A percentile compares a stretch with the other conserved stretches of the same genome.
These are phyloP conservation scores for Phylloscopus trochiloides DNA, from an alignment of 2,113 vertebrate genomes.

Conservation along the genomic window DNA sequence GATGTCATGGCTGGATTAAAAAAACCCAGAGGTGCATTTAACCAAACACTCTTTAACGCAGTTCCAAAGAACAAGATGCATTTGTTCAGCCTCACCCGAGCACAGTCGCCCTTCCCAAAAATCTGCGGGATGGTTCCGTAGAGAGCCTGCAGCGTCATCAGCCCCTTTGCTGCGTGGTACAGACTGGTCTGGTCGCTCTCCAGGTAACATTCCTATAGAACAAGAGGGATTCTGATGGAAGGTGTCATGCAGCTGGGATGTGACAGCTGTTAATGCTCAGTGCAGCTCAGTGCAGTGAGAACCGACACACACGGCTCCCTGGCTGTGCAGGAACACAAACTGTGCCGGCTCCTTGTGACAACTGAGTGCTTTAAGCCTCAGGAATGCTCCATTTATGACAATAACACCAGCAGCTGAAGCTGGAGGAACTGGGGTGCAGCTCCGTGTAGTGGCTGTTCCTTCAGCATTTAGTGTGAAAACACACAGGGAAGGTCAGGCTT, in stretches of 20 bases:
- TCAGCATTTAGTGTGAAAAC: neutral
- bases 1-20: neutral
- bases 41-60: neutral
- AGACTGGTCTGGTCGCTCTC: slow-evolving; percentile 97
- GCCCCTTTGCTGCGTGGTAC: slow-evolving; percentile 94
- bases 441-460: rapidly evolving
- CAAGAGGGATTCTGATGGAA: neutral
- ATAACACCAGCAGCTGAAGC: neutral
- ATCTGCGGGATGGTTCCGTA: slow-evolving; percentile 97
- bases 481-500: neutral
- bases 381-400: neutral
- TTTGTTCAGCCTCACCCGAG: slow-evolving; percentile 79
- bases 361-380: neutral
- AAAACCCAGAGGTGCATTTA: neutral
- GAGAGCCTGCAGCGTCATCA: slow-evolving; percentile 94
- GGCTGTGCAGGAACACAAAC: rapidly evolving
- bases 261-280: neutral
- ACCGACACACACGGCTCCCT: rapidly evolving
- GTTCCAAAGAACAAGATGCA: neutral
- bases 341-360: rapidly evolving
- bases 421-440: neutral
- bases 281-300: neutral
- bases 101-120: slow-evolving; percentile 95
- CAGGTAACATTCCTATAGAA: slow-evolving; percentile 89
- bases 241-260: neutral